Evolutionary conservation across 1,140 invertebrate genomes (phyloP).

Genomic region (Ceratina japonica): DNA sequence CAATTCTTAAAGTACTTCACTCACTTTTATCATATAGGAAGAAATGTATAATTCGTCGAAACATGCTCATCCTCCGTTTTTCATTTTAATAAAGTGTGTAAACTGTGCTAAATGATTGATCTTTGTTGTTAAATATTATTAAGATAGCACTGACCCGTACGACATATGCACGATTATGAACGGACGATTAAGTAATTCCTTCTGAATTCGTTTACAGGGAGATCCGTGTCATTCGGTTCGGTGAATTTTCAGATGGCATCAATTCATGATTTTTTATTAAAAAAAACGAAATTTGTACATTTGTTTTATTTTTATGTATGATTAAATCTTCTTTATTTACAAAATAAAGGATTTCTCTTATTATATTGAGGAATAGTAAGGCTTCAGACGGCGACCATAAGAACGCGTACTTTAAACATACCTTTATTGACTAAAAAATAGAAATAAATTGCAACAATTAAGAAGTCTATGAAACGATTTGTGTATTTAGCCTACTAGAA

Average conservation of each 20-base stretch:
- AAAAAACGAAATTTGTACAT: not conserved
- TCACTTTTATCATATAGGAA: not conserved
- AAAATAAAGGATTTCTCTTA: no score
- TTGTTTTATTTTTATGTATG: not conserved
- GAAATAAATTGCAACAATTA: constrained; percentile 68
- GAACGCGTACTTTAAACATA: constrained; percentile 58
- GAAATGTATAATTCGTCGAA: no score
- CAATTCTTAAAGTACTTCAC: no score
- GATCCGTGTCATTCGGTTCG: not conserved
- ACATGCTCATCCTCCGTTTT: no score
- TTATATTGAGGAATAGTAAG: no score
- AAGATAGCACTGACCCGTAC: no score
- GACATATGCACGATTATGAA: no score
- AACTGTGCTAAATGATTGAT: no score
- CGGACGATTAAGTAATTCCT: not conserved
- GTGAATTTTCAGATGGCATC: no score
- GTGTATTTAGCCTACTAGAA: constrained; percentile 46
- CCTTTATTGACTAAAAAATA: constrained; percentile 68
- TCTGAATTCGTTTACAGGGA: not conserved
- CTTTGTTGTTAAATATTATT: no score
- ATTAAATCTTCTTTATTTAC: not conserved
- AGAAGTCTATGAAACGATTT: constrained; percentile 57
- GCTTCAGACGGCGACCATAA: not conserved
- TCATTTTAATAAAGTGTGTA: no score
- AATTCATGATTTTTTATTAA: not conserved